These are phyloP conservation scores for Tenthredo livida DNA, from an alignment of 2,888 invertebrate species.

Conservation along the genomic window DNA sequence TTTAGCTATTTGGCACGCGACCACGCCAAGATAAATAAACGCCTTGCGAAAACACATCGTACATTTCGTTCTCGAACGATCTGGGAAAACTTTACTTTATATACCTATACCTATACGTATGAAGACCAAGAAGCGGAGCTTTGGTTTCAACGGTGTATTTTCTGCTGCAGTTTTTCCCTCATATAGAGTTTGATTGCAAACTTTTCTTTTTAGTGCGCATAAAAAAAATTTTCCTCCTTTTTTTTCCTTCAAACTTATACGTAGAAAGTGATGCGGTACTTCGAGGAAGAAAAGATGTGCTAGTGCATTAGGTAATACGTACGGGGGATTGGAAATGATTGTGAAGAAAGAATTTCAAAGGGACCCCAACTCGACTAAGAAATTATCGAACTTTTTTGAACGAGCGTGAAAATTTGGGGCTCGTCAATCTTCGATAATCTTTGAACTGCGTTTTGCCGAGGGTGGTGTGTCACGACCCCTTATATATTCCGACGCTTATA, in stretches of 20 bases:
- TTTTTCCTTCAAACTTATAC: neutral
- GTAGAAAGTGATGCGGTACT: too few relatives aligned
- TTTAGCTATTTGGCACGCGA: slow-evolving; percentile 4
- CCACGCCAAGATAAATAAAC: slow-evolving; percentile 41
- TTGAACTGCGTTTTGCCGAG: neutral
- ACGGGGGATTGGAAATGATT: neutral
- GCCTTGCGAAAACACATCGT: neutral
- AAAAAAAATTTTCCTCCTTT: neutral
- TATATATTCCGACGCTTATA: neutral
- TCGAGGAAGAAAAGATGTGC: too few relatives aligned
- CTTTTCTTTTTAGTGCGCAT: neutral
- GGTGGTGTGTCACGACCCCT: slow-evolving; percentile 7
- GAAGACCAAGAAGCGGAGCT: neutral
- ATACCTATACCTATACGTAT: too few relatives aligned
- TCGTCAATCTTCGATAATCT: slow-evolving; percentile 52
- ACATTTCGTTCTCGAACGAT: neutral
- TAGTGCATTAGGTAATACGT: too few relatives aligned
- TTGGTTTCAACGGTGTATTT: neutral
- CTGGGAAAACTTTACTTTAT: neutral
- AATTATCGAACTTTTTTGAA: slow-evolving; percentile 34
- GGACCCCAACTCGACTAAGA: neutral
- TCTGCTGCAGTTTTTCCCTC: neutral
- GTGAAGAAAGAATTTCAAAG: slow-evolving; percentile 9
- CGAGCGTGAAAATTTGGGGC: slow-evolving; percentile 37
- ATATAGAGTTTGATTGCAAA: neutral